Evolutionary conservation across 2,113 vertebrate species (phyloP), one percentile per base, ranked within the genome.

Genomic region (Uropsilus gracilis): DNA sequence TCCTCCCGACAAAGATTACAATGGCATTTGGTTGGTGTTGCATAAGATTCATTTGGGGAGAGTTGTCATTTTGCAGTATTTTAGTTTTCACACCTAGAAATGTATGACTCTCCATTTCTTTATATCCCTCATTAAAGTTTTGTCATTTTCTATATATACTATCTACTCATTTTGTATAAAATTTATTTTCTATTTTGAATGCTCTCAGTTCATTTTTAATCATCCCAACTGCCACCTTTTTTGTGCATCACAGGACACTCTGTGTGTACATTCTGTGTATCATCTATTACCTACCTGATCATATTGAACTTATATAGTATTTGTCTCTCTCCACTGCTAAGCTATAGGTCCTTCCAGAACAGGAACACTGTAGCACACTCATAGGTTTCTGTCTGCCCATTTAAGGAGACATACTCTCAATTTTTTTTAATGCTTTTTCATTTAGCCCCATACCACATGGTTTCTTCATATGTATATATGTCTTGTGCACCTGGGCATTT

Each of bases 141-240:
- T 94, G 3, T 86, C 13, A 77, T 59, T 69, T 86, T 95, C 39
- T 66, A 0, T n/a, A 10, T 87, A 63, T 72, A 73, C 3, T 5
- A 3, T 57, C 16, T 86, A 30, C 10, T 90, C 8, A 75, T 84
- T 90, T 92, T 39, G 4, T 32, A 22, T 92, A 55, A 73, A 77
- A 64, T 77, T 42, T 73, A 61, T 66, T 85, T 64, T 81, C 39
- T 86, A n/a, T 6, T 75, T 64, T 90, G 78, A 57, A 81, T 89
- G 5, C 2, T 76, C n/a, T 61, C 78, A 69, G 22, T 44, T 77
- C 26, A 83, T 63, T 78, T 11, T 61, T 46, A 63, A 26, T 80
- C 53, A 50, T n/a, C 37, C 50, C 93, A 42, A 68, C 37, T 81
- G 9, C 26, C 7, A 34, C 22, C 5, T 37, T 24, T 48, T 4